These are phyloP conservation scores for Acrocephalus scirpaceus DNA, from an alignment of 2,797 vertebrate species.

Conservation along the genomic window DNA sequence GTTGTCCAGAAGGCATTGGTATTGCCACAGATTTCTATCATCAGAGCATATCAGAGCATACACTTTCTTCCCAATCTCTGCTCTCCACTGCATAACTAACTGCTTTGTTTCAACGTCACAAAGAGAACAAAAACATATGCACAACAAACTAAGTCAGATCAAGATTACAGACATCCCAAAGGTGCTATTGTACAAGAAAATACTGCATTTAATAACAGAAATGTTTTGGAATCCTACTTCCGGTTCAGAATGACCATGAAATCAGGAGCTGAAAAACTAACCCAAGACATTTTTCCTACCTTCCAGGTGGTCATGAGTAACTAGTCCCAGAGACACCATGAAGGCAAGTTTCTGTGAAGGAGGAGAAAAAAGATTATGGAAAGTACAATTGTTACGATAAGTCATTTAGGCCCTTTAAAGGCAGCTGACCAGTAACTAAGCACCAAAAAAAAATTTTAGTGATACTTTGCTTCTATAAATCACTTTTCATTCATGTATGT, in stretches of 20 bases:
- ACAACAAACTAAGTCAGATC: not conserved
- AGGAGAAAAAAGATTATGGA: not conserved
- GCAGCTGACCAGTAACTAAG: not conserved
- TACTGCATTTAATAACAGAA: not conserved
- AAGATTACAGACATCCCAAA: not conserved
- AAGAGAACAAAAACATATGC: not conserved
- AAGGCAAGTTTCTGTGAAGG: conserved; percentile 94
- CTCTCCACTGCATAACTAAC: not conserved
- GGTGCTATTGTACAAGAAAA: not conserved
- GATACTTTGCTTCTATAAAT: not conserved
- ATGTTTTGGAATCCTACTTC: not conserved
- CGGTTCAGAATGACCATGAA: not conserved
- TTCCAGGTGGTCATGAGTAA: conserved; percentile 97
- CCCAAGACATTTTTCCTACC: conserved; percentile 78
- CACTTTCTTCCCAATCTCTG: not conserved
- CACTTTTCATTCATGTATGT: not conserved
- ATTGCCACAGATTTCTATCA: not conserved
- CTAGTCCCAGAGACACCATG: conserved; percentile 97
- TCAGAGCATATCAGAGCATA: not conserved
- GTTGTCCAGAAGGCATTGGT: not conserved
- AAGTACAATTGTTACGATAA: not conserved
- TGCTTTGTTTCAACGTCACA: not conserved
- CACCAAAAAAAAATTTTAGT: not conserved
- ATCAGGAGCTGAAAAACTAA: not conserved
- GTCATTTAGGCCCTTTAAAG: not conserved